Conservation (phyloP, 2,113 vertebrate genomes). For the Amblyornis subalaris region DNA sequence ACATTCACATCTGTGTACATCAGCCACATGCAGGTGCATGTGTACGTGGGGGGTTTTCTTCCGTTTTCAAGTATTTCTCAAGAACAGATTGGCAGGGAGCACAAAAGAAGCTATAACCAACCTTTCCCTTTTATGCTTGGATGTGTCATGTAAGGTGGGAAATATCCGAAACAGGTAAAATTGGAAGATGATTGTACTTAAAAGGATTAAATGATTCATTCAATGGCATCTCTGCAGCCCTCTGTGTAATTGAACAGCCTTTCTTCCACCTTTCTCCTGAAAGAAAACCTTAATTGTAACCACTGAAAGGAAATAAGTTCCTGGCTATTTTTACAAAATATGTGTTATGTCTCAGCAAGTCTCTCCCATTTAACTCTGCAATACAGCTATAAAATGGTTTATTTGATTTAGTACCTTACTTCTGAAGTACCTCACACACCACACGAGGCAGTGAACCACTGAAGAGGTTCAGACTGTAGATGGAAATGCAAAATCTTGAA, state of each 20-base stretch:
- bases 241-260: conserved; percentile 42
- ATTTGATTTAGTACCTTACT: background rate
- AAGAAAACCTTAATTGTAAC: background rate
- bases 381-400: conserved; percentile 12
- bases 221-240: conserved; percentile 23
- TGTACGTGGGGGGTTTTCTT: accelerated
- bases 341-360: conserved; percentile 1
- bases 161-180: background rate
- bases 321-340: conserved; percentile 25
- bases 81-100: background rate
- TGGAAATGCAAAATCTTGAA: background rate
- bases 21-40: background rate
- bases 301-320: conserved; percentile 19
- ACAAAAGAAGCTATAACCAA: background rate
- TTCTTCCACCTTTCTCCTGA: background rate
- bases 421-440: background rate
- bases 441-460: background rate
- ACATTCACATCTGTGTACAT: background rate
- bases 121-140: background rate
- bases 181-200: conserved; percentile 19
- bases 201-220: conserved; percentile 38
- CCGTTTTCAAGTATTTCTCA: background rate
- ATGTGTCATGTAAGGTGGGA: background rate
- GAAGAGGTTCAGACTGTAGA: background rate
- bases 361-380: background rate